These are phyloP conservation scores for Neosilurus hyrtlii DNA, from an alignment of 2,797 vertebrate species.

Conservation along the genomic window DNA sequence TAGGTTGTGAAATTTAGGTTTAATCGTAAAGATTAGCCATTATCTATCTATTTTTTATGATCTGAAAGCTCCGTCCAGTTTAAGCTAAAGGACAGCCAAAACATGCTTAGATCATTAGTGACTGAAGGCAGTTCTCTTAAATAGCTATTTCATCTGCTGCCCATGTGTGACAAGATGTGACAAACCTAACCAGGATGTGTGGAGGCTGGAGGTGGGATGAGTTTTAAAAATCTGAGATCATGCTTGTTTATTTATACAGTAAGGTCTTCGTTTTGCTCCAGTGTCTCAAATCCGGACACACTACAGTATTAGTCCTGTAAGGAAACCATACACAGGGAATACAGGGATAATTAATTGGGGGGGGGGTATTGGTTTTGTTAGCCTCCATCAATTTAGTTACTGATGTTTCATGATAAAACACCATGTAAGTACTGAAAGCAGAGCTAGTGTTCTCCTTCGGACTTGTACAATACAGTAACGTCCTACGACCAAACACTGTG, in stretches of 20 bases:
- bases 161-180: not conserved
- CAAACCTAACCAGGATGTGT: not conserved
- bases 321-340: not conserved
- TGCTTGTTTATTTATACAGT: not conserved
- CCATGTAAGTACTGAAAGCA: not conserved
- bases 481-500: too few species aligned
- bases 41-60: not conserved
- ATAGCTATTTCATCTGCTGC: slow-evolving; percentile 33
- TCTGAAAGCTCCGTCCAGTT: not conserved
- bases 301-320: not conserved
- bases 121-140: not conserved
- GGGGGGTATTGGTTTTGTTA: not conserved
- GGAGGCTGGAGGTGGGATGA: not conserved
- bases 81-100: not conserved
- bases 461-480: not conserved
- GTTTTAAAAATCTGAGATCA: not conserved
- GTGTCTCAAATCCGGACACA: not conserved
- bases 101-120: slow-evolving; percentile 19
- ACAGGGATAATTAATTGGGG: not conserved
- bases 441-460: not conserved
- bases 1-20: too few species aligned
- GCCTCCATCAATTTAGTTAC: not conserved
- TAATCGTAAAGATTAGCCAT: too few species aligned
- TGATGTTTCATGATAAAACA: not conserved
- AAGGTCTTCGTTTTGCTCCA: not conserved